phyloP scores from a whole-genome alignment of 1,140 invertebrate species.

The Cecropterus lyciades region DNA sequence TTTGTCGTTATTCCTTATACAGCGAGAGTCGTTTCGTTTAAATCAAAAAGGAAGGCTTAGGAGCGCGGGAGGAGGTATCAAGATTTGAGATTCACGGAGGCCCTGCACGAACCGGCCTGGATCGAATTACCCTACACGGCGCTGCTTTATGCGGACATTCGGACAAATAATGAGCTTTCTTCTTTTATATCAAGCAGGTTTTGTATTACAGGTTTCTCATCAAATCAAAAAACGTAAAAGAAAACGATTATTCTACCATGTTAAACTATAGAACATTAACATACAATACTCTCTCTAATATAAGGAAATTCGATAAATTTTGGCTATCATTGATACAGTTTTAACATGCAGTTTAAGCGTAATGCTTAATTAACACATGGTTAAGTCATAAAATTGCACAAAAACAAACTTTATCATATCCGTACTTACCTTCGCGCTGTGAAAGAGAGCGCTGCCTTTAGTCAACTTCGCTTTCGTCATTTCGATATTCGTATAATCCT shows the following conservation, averaged over 20 bases:
- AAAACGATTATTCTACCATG: neutral
- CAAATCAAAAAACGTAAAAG: conserved; percentile 2
- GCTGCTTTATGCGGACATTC: conserved; percentile 36
- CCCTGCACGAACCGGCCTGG: conserved; percentile 53
- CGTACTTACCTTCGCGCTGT: conserved; percentile 75
- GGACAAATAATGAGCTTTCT: conserved; percentile 38
- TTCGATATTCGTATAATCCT: conserved; percentile 47
- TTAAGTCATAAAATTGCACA: conserved; percentile 27
- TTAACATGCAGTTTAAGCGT: neutral
- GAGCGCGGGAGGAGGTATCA: conserved; percentile 50
- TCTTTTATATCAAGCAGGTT: conserved; percentile 26
- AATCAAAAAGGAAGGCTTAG: conserved; percentile 56
- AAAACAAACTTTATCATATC: conserved; percentile 34
- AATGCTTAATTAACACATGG: neutral
- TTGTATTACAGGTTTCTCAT: conserved; percentile 24
- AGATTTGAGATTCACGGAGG: conserved; percentile 64
- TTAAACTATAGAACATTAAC: neutral
- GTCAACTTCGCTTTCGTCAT: conserved; percentile 78
- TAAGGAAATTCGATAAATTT: neutral
- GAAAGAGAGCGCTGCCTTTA: conserved; percentile 71
- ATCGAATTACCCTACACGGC: conserved; percentile 48
- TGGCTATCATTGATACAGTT: neutral
- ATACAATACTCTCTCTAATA: neutral
- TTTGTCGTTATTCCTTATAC: conserved; percentile 31
- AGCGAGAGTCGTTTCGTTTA: conserved; percentile 48